These are phyloP conservation scores for Dendrolimus kikuchii DNA, from an alignment of 1,140 invertebrate species.

Conservation along the genomic window DNA sequence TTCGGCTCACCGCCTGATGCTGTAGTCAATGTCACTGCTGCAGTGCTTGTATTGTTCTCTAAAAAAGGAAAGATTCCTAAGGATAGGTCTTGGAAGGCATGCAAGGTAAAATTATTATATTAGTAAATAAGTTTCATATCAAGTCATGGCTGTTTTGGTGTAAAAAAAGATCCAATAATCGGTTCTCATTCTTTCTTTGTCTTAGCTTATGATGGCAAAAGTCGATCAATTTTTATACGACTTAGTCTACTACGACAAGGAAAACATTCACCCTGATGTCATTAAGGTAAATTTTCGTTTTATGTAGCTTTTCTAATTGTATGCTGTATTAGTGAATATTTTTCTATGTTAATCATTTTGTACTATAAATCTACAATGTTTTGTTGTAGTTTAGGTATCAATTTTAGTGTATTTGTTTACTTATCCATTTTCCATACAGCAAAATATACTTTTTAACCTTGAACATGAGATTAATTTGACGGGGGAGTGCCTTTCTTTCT, in stretches of 20 bases:
- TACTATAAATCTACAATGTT: too few species aligned
- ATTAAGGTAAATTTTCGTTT: constrained; percentile 75
- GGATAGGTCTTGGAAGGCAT: constrained; percentile 94
- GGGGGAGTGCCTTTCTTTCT: too few species aligned
- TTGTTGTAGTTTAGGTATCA: too few species aligned
- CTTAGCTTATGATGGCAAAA: constrained; percentile 73
- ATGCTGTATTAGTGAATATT: too few species aligned
- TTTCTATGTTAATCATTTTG: too few species aligned
- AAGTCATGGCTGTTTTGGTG: neutral
- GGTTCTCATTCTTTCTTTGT: constrained; percentile 2
- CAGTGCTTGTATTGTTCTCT: constrained; percentile 90
- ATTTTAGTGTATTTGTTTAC: neutral
- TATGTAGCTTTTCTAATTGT: too few species aligned
- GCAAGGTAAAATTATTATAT: constrained; percentile 74
- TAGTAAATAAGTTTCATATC: neutral
- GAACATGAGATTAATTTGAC: too few species aligned
- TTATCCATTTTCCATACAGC: neutral
- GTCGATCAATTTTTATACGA: constrained; percentile 89
- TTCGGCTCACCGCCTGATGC: constrained; percentile 89
- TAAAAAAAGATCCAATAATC: neutral
- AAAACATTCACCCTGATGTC: constrained; percentile 92
- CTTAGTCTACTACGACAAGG: constrained; percentile 93
- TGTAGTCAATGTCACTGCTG: constrained; percentile 88
- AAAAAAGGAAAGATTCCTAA: constrained; percentile 92
- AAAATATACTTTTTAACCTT: too few species aligned